Evolutionary conservation across 2,888 invertebrate species (phyloP).

Genomic region (Brachyopa scutellaris): DNA sequence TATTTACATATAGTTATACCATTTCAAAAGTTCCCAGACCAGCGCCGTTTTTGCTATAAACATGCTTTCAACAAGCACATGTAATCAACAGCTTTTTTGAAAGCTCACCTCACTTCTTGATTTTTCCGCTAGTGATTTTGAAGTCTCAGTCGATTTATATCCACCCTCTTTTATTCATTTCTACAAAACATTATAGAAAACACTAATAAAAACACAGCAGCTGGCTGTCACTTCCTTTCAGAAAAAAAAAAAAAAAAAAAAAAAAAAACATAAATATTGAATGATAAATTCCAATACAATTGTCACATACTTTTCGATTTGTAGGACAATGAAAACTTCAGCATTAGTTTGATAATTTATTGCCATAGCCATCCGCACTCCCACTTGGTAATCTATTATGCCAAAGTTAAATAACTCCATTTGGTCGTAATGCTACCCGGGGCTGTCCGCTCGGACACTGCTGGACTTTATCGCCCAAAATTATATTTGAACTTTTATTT

Average conservation of each 20-base stretch:
- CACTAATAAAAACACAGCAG: slow-evolving; percentile 12
- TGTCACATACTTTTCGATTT: slow-evolving; percentile 34
- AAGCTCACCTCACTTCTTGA: not conserved
- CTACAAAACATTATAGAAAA: not conserved
- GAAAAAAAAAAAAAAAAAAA: not conserved
- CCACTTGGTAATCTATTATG: slow-evolving; percentile 38
- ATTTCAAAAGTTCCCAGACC: no score
- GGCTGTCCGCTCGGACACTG: slow-evolving; percentile 2
- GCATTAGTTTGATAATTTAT: slow-evolving; percentile 51
- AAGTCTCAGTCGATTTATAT: not conserved
- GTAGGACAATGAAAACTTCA: slow-evolving; percentile 39
- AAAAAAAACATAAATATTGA: slow-evolving; percentile 42
- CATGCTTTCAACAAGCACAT: no score
- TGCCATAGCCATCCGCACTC: slow-evolving; percentile 23
- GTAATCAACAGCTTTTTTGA: no score
- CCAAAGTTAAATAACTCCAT: slow-evolving; percentile 44
- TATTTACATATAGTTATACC: no score
- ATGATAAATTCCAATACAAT: slow-evolving; percentile 57
- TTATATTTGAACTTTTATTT: slow-evolving; percentile 49
- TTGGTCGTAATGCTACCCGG: slow-evolving; percentile 19
- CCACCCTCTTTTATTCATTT: not conserved
- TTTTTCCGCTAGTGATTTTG: not conserved
- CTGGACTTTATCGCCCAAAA: slow-evolving; percentile 34
- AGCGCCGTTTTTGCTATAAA: no score
- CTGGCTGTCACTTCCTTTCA: not conserved